Evolutionary conservation across 1,140 invertebrate genomes (phyloP), one percentile per base, ranked within the genome.

Genomic region (Drosophila sulfurigaster): DNA sequence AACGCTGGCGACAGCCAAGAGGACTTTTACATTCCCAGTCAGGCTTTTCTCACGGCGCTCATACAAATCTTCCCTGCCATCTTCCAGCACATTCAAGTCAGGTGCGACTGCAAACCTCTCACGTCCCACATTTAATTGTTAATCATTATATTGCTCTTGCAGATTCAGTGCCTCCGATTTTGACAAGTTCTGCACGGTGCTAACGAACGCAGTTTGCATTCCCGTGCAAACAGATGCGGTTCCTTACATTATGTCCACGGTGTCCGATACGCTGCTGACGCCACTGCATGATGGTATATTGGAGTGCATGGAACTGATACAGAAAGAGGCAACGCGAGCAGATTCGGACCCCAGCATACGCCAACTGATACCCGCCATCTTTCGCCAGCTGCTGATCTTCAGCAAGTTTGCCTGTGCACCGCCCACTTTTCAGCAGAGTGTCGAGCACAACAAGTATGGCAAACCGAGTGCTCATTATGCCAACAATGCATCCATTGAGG

Each of bases 1-100:
- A 91, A 38, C 52, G 43, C 91, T 38, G 59, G 35, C 8, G 83
- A 89, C 32, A 81, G 60, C 11, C 83, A 82, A 20, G 94, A 94
- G 5, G 95, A 95, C 78, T 94, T 95, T 69, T 98, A 98, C 92
- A 95, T 98, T 73, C 98, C 98, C 1, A 97, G 97, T 10, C 97
- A 98, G 91, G 96, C 96, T 72, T 99, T 99, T 93, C 94, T 99
- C 25, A 98, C 98, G 0, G 97, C 98, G 1, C 94, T 99, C 3
- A 96, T 99, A 75, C 98, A 98, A 93, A 98, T 98, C 90, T 98
- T 99, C 92, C 98, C 98, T 13, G 95, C 96, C 49, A 95, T 99
- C 60, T 99, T 98, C 93, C 96, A 97, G 72, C 97, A 98, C 88
- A 97, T 99, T 72, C 96, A 96, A 93, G 93, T 94, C 78, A 96